These are phyloP conservation scores for Alexandromys fortis DNA, from an alignment of 2,113 vertebrate species.

Conservation along the genomic window DNA sequence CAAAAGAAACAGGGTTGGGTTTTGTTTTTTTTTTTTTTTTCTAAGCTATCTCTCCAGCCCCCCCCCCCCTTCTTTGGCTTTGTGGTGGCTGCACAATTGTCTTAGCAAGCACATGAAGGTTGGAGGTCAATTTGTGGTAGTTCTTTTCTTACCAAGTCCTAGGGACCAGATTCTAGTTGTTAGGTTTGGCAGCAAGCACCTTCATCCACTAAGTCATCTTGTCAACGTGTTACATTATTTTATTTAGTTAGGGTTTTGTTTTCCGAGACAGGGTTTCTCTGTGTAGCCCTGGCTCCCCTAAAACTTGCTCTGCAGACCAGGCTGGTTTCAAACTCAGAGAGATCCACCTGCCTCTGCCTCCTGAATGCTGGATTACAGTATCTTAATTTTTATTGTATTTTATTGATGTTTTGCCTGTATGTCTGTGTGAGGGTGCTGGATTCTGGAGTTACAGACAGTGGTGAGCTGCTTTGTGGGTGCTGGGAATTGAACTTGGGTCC, in stretches of 20 bases:
- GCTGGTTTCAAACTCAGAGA: background rate
- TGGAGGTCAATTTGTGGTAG: background rate
- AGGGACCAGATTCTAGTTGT: too few species aligned
- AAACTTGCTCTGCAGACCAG: background rate
- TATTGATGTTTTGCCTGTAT: too few species aligned
- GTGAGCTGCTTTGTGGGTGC: too few species aligned
- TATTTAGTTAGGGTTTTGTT: background rate
- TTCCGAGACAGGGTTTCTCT: background rate
- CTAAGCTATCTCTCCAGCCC: background rate
- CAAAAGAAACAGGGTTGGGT: background rate
- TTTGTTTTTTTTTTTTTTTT: too few species aligned
- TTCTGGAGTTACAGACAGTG: too few species aligned
- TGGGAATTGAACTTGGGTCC: too few species aligned
- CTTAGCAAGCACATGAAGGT: background rate
- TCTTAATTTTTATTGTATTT: background rate
- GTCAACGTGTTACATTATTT: background rate
- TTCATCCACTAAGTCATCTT: background rate
- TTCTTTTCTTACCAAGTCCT: background rate
- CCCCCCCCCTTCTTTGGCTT: accelerated
- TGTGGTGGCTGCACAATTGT: background rate
- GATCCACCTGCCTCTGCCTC: background rate
- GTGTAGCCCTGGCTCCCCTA: background rate
- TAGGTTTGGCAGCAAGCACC: background rate
- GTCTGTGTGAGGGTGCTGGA: too few species aligned
- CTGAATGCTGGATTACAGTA: background rate